These are phyloP conservation scores for Noctua fimbriata DNA, from an alignment of 2,888 invertebrate genomes.

Conservation along the genomic window DNA sequence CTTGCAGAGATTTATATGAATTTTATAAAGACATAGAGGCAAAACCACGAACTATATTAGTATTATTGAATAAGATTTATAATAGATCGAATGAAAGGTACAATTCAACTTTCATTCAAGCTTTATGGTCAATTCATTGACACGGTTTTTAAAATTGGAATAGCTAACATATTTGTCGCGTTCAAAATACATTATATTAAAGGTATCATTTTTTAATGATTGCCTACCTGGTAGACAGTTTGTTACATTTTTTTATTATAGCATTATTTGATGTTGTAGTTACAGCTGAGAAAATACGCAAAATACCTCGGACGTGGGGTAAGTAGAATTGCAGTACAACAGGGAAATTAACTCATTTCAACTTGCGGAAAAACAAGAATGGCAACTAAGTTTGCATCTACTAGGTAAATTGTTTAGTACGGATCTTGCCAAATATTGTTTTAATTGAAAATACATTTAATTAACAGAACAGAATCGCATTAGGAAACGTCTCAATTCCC, in stretches of 20 bases:
- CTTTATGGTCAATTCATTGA: conserved; percentile 46
- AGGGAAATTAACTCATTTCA: not conserved
- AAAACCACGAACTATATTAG: conserved; percentile 63
- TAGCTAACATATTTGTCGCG: conserved; percentile 24
- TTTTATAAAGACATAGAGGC: conserved; percentile 83
- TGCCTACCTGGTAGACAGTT: not conserved
- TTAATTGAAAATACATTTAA: not conserved
- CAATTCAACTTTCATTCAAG: conserved; percentile 61
- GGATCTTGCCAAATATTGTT: not conserved
- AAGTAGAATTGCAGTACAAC: not conserved
- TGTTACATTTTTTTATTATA: not conserved
- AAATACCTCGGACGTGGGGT: not conserved
- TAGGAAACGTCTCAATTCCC: not conserved
- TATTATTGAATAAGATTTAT: conserved; percentile 67
- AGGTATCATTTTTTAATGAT: not conserved
- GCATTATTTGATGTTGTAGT: not conserved
- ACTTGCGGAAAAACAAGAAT: not conserved
- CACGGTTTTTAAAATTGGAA: conserved; percentile 53
- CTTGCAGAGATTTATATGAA: conserved; percentile 81
- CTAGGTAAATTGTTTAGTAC: not conserved
- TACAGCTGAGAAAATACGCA: not conserved
- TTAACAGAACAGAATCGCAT: not conserved
- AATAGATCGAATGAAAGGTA: conserved; percentile 57
- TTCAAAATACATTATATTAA: not conserved
- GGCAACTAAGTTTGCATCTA: not conserved